These are phyloP conservation scores for Pangasius larnaudii DNA, from an alignment of 2,797 vertebrate genomes.

Conservation along the genomic window DNA sequence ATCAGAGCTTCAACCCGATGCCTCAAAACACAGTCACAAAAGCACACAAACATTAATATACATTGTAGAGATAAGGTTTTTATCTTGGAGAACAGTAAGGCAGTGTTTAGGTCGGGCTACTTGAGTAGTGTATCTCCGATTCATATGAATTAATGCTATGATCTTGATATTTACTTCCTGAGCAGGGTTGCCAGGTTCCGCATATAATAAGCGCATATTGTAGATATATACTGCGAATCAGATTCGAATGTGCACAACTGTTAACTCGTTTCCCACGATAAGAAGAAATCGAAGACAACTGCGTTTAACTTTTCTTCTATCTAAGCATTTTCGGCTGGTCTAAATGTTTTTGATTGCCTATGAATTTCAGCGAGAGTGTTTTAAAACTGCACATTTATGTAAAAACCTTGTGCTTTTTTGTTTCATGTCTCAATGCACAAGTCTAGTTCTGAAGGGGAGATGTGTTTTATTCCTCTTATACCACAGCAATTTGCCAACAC, in stretches of 20 bases:
- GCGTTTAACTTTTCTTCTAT: neutral
- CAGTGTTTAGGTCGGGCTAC: neutral
- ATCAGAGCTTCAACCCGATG: neutral
- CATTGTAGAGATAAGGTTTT: neutral
- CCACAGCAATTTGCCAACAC: neutral
- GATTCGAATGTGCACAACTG: neutral
- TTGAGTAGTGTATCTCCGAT: too few species aligned
- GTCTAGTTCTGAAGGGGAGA: neutral
- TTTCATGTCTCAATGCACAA: neutral
- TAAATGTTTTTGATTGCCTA: neutral
- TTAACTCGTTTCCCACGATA: neutral
- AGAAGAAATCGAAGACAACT: neutral
- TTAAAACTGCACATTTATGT: neutral
- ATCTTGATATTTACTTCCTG: neutral
- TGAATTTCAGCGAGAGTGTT: neutral
- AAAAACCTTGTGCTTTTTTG: neutral
- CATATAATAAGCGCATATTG: too few species aligned
- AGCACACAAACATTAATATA: neutral
- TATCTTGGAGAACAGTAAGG: neutral
- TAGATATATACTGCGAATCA: neutral
- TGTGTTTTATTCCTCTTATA: too few species aligned
- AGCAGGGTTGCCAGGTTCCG: neutral
- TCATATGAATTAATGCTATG: neutral
- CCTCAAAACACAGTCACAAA: neutral
- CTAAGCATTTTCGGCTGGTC: neutral